phyloP scores from a whole-genome alignment of 30 jellyfish, hydroid and myxozoan species.

The Aurelia aurita region DNA sequence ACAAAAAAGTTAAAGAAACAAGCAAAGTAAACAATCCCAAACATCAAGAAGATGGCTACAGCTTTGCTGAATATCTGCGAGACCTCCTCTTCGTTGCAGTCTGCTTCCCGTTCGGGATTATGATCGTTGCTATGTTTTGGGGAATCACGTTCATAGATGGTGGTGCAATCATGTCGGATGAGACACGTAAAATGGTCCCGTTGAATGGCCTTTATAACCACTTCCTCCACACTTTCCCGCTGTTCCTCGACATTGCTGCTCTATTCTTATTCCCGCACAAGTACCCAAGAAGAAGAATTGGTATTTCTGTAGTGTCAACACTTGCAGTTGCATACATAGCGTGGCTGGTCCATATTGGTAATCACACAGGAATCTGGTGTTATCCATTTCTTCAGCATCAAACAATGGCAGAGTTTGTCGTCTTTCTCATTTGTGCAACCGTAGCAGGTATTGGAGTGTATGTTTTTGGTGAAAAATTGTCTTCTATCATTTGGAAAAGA shows the following conservation, averaged over 20 bases:
- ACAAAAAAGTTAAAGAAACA: no score
- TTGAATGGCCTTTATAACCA: conserved; percentile 78
- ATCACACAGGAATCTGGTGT: conserved; percentile 41
- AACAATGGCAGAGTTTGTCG: conserved; percentile 5
- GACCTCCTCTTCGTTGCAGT: conserved; percentile 35
- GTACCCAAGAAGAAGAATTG: conserved; percentile 39
- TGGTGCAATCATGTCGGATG: conserved; percentile 21
- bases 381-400: conserved; percentile 48
- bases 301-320: not conserved
- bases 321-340: conserved; percentile 24
- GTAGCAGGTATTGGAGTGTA: conserved; percentile 34
- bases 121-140: conserved; percentile 54
- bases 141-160: conserved; percentile 10
- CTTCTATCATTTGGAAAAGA: conserved; percentile 38
- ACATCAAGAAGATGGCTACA: not conserved
- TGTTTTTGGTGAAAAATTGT: conserved; percentile 41
- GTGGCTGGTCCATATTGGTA: conserved; percentile 64
- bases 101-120: conserved; percentile 49
- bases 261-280: conserved; percentile 2
- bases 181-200: conserved; percentile 58
- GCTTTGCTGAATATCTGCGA: not conserved
- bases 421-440: conserved; percentile 9
- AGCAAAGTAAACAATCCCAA: not conserved
- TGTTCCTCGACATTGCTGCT: conserved; percentile 24
- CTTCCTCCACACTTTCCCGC: conserved; percentile 70